These are phyloP conservation scores for Calameuta idolon DNA, from an alignment of 2,888 invertebrate genomes.

Conservation along the genomic window DNA sequence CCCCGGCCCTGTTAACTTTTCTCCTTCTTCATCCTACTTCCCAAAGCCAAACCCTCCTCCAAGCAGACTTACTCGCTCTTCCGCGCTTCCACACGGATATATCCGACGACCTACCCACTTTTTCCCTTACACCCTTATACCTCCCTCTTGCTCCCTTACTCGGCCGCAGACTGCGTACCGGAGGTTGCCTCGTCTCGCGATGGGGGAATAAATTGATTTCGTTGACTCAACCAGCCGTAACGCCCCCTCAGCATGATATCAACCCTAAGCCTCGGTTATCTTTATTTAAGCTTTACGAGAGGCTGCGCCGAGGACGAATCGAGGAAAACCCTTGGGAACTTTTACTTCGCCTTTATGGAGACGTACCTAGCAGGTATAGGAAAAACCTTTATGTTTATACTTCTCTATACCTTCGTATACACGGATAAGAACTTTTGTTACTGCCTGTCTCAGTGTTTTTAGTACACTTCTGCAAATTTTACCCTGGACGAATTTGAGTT, in stretches of 20 bases:
- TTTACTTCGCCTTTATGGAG: not conserved
- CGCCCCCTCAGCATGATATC: conserved; percentile 65
- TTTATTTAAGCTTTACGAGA: conserved; percentile 66
- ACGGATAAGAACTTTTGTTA: not conserved
- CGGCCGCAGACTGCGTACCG: conserved; percentile 12
- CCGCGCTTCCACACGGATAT: not conserved
- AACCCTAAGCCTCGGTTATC: conserved; percentile 66
- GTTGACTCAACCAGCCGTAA: conserved; percentile 66
- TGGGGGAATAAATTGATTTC: conserved; percentile 66
- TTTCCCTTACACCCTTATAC: conserved; percentile 8
- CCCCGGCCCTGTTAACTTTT: not conserved
- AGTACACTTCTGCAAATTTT: not conserved
- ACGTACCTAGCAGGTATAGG: not conserved
- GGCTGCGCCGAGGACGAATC: conserved; percentile 53
- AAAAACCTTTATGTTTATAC: not conserved
- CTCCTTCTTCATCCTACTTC: not conserved
- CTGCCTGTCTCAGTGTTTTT: not conserved
- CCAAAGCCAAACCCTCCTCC: not conserved
- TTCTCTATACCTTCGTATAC: not conserved
- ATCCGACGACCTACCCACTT: conserved; percentile 22
- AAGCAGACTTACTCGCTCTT: conserved; percentile 4
- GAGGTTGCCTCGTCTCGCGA: conserved; percentile 22
- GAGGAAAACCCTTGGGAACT: conserved; percentile 36
- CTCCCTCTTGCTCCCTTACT: conserved; percentile 5
- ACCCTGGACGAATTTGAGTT: not conserved